phyloP scores from a whole-genome alignment of 2,113 vertebrate genomes.

The Apteryx mantelli region DNA sequence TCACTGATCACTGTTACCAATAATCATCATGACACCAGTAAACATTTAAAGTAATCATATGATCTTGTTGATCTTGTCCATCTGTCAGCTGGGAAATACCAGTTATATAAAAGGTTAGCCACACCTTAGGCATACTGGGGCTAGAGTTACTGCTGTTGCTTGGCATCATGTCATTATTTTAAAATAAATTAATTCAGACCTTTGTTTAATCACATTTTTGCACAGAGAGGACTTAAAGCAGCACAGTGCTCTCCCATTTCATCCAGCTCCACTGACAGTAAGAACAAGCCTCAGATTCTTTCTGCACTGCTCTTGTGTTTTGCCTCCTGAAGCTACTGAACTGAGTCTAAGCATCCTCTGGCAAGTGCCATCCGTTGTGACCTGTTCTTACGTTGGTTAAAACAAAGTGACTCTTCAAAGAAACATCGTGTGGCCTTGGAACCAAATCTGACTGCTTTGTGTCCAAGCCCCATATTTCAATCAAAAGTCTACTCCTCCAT shows the following conservation, averaged over 20 bases:
- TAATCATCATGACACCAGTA: not conserved
- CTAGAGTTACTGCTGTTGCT: not conserved
- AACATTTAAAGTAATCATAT: not conserved
- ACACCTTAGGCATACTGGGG: not conserved
- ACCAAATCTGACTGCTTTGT: rapidly evolving
- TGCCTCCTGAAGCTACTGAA: not conserved
- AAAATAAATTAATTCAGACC: not conserved
- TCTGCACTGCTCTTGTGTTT: not conserved
- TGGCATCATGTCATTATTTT: not conserved
- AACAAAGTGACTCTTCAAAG: not conserved
- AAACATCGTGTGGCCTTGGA: not conserved
- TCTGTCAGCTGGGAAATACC: not conserved
- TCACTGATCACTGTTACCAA: not conserved
- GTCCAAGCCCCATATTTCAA: not conserved
- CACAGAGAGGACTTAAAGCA: not conserved
- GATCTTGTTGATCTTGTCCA: not conserved
- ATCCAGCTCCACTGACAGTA: not conserved
- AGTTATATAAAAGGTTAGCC: not conserved
- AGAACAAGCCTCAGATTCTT: not conserved
- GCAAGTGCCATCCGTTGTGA: not conserved
- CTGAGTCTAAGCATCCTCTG: not conserved
- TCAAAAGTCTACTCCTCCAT: not conserved
- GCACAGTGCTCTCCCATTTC: not conserved
- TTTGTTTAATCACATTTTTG: not conserved
- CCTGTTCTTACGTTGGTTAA: not conserved